Evolutionary conservation across 2,113 vertebrate species (phyloP).

Genomic region (Lasiurus cinereus): DNA sequence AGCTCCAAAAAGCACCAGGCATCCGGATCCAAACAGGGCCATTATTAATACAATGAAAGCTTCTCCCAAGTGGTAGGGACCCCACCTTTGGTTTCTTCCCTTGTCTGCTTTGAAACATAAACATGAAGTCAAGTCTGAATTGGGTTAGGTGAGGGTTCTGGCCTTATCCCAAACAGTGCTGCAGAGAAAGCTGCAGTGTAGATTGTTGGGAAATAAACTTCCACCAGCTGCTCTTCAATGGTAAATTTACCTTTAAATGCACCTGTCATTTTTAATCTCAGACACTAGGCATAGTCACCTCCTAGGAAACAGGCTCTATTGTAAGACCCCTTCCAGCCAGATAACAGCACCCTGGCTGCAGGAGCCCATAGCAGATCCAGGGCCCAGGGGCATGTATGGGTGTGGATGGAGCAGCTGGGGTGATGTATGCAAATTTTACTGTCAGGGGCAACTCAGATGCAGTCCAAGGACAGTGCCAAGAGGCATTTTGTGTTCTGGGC

Average conservation of each 20-base stretch:
- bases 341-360: neutral
- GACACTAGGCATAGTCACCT: neutral
- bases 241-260: constrained; percentile 45
- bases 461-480: neutral
- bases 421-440: constrained; percentile 45
- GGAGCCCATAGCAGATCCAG: neutral
- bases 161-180: neutral
- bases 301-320: constrained; percentile 7
- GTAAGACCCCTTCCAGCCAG: neutral
- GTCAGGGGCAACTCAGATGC: constrained; percentile 13
- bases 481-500: constrained; percentile 62
- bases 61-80: rapidly evolving
- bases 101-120: neutral
- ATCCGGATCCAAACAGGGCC: neutral
- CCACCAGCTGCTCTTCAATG: constrained; percentile 17
- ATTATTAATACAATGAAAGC: rapidly evolving
- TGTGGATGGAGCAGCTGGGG: neutral
- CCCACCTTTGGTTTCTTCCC: neutral
- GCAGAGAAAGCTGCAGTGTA: neutral
- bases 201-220: neutral
- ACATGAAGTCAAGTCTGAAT: neutral
- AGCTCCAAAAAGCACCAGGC: neutral
- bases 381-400: neutral
- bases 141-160: neutral
- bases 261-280: constrained; percentile 68